A percentile compares a stretch with the other conserved stretches of the same genome.
Evolutionary conservation across 2,888 invertebrate genomes (phyloP).

Genomic region (Drosophila planitibia): DNA sequence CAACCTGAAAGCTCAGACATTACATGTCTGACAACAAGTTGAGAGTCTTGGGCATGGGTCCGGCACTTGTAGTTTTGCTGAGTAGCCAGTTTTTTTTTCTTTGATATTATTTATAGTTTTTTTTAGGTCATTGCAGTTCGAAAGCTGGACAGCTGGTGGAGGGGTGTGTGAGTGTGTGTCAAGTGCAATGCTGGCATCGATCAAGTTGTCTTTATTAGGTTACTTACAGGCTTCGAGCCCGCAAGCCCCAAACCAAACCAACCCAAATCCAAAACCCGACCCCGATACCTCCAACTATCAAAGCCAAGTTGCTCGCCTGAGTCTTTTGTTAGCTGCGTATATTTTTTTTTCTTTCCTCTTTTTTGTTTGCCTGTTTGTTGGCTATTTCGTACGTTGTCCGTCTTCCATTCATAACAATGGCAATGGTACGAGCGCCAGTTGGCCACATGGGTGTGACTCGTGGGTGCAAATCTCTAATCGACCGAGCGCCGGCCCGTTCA

Average conservation of each 20-base stretch:
- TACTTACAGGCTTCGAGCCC: conserved; percentile 67
- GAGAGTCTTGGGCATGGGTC: conserved; percentile 37
- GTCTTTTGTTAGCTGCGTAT: conserved; percentile 70
- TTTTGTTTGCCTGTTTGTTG: conserved; percentile 17
- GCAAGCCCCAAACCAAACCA: conserved; percentile 16
- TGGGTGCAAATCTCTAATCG: conserved; percentile 75
- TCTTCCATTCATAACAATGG: conserved; percentile 69
- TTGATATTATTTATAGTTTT: conserved; percentile 39
- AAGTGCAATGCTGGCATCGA: conserved; percentile 77
- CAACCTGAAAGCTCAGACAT: conserved; percentile 61
- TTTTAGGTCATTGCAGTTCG: conserved; percentile 62
- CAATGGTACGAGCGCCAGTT: conserved; percentile 33
- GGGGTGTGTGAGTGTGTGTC: conserved; percentile 60
- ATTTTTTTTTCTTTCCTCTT: conserved; percentile 12
- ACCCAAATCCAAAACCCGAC: conserved; percentile 14
- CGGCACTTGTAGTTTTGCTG: conserved; percentile 34
- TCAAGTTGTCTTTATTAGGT: conserved; percentile 77
- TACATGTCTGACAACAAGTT: conserved; percentile 44
- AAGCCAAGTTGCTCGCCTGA: conserved; percentile 70
- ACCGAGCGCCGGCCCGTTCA: conserved; percentile 24
- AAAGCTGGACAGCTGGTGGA: conserved; percentile 39
- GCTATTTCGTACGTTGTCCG: conserved; percentile 23
- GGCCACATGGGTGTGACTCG: conserved; percentile 76
- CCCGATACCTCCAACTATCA: conserved; percentile 28
- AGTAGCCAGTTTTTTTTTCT: conserved; percentile 43